These are phyloP conservation scores for Drosophila acutilabella DNA, from an alignment of 2,888 invertebrate species.

Conservation along the genomic window DNA sequence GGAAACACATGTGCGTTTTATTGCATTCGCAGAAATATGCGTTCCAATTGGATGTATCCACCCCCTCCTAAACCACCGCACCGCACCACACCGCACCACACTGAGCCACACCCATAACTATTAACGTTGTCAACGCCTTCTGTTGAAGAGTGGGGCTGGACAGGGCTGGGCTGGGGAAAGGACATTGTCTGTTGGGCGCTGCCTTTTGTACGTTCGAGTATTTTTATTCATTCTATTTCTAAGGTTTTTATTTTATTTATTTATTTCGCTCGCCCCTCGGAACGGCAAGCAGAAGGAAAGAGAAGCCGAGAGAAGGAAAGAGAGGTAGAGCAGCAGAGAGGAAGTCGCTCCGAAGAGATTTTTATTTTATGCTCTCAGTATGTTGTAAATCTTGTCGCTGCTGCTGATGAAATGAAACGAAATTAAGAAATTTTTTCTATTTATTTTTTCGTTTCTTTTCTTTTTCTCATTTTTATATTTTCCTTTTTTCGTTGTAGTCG, in stretches of 20 bases:
- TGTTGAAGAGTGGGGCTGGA: slow-evolving; percentile 2
- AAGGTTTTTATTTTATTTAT: slow-evolving; percentile 68
- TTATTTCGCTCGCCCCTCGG: slow-evolving; percentile 54
- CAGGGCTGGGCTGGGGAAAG: neutral
- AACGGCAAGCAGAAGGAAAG: slow-evolving; percentile 6
- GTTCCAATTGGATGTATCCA: slow-evolving; percentile 52
- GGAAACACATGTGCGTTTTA: slow-evolving; percentile 76
- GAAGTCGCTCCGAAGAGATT: slow-evolving; percentile 56
- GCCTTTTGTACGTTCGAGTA: slow-evolving; percentile 73
- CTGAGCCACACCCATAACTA: slow-evolving; percentile 59
- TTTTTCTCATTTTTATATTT: slow-evolving; percentile 16
- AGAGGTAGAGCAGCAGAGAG: neutral
- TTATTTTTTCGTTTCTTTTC: slow-evolving; percentile 17
- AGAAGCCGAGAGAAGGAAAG: neutral
- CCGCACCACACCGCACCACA: neutral
- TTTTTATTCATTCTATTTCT: slow-evolving; percentile 74
- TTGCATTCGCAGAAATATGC: slow-evolving; percentile 68
- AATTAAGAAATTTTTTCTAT: slow-evolving; percentile 70
- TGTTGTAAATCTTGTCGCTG: slow-evolving; percentile 76
- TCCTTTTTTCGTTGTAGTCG: slow-evolving; percentile 16
- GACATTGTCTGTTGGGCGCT: slow-evolving; percentile 51
- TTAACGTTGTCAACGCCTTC: slow-evolving; percentile 73
- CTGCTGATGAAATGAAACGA: slow-evolving; percentile 77
- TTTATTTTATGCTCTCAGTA: slow-evolving; percentile 76
- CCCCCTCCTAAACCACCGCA: neutral